Evolutionary conservation across 2,888 invertebrate species (phyloP).

Genomic region (Pyralis farinalis): DNA sequence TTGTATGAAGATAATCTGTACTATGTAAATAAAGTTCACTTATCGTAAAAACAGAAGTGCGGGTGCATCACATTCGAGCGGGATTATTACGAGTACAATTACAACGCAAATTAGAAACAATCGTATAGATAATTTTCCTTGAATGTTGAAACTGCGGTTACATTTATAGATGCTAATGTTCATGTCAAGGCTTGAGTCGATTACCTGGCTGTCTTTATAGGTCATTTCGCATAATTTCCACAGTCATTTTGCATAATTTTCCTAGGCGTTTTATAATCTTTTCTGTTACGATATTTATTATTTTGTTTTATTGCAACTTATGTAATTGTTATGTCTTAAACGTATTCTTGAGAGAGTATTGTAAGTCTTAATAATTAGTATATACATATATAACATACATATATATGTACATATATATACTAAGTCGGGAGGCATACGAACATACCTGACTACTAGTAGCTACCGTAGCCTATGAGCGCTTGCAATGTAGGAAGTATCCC

Average conservation of each 20-base stretch:
- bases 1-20: too few relatives aligned
- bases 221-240: constrained; percentile 26
- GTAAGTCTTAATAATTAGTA: too few relatives aligned
- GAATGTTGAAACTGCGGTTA: constrained; percentile 20
- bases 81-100: constrained; percentile 12
- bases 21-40: too few relatives aligned
- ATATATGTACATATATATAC: too few relatives aligned
- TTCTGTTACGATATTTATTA: background rate
- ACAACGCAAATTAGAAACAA: constrained; percentile 20
- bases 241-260: constrained; percentile 9
- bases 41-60: background rate
- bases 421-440: too few relatives aligned
- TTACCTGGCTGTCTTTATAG: constrained; percentile 27
- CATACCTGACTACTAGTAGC: too few relatives aligned
- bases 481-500: too few relatives aligned
- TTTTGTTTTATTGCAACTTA: too few relatives aligned
- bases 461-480: too few relatives aligned
- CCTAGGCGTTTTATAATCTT: background rate
- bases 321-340: too few relatives aligned
- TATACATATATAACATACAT: too few relatives aligned
- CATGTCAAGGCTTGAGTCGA: constrained; percentile 30
- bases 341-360: too few relatives aligned
- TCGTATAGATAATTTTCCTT: constrained; percentile 27
- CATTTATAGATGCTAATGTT: constrained; percentile 28
- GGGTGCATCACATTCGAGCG: background rate